Percentiles rank a stretch among this genome's conserved stretches.
Evolutionary conservation across 1,140 invertebrate genomes (phyloP).

Genomic region (Rhopalosiphum padi): DNA sequence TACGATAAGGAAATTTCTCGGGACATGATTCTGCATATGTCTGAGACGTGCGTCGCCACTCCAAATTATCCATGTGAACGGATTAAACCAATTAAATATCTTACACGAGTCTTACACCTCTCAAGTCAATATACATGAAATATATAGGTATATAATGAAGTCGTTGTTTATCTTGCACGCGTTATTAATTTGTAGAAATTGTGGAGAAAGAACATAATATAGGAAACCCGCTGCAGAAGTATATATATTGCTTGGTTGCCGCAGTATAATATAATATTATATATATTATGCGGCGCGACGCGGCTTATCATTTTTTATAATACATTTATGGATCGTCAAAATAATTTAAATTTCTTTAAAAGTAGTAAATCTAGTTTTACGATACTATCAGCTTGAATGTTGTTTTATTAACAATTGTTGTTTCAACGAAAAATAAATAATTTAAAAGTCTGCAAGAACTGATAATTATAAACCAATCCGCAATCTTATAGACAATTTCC

Average conservation of each 20-base stretch:
- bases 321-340: background rate
- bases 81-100: background rate
- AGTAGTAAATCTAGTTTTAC: conserved; percentile 10
- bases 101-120: background rate
- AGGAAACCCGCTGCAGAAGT: background rate
- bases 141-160: background rate
- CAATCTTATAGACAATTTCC: background rate
- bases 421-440: background rate
- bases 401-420: background rate
- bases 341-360: background rate
- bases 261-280: background rate
- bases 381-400: background rate
- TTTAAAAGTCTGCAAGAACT: background rate
- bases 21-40: background rate
- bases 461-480: background rate
- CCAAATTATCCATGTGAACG: background rate
- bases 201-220: background rate
- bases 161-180: background rate
- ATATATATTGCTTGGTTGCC: background rate
- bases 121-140: background rate
- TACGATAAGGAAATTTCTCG: background rate
- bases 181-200: background rate
- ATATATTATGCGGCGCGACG: background rate
- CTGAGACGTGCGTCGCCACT: background rate
- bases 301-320: conserved; percentile 5